Evolutionary conservation across 2,113 vertebrate genomes (phyloP), one percentile per base, ranked within the genome.

Genomic region (Megaceryle maxima): DNA sequence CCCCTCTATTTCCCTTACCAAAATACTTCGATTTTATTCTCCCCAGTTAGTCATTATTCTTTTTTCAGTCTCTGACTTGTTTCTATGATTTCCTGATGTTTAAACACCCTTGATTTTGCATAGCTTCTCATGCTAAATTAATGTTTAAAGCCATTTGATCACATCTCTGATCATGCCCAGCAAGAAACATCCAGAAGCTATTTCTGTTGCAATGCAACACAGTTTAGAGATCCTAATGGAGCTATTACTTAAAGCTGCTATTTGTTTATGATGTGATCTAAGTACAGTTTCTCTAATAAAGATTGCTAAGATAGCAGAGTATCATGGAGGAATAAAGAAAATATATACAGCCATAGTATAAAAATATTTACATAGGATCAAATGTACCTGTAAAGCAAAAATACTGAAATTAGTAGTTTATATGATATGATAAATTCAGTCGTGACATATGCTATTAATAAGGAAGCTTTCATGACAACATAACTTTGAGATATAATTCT

Each of bases 91-190:
- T 87, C 53, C 68, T 92, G 43, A 46, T 69, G 51, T 64, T 85
- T 68, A 66, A 87, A 76, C 15, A 77, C 43, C 16, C 26, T 44
- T 86, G 41, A 69, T 91, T 95, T 94, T 78, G 29, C 66, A 79
- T 55, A 84, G n/a, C 39, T 94, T 86, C 90, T 84, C 43, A 33
- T 68, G 28, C 35, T 91, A 89, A 95, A 81, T 79, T 83, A 77
- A 37, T 74, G 46, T 67, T 88, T 87, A 88, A 86, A 81, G 28
- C 68, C 66, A 59, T 83, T 90, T 92, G 60, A 80, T 91, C 70
- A 50, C 50, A 29, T 33, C 39, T 92, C 70, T 80, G 78, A 87
- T 81, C 76, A 60, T 44, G 51, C 17, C 48, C 51, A 57, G n/a
- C 60, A 76, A 83, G 50, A 37, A 85, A 67, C 9, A 59, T 70